Evolutionary conservation across 1,140 invertebrate genomes (phyloP).

Genomic region (Physella acuta): DNA sequence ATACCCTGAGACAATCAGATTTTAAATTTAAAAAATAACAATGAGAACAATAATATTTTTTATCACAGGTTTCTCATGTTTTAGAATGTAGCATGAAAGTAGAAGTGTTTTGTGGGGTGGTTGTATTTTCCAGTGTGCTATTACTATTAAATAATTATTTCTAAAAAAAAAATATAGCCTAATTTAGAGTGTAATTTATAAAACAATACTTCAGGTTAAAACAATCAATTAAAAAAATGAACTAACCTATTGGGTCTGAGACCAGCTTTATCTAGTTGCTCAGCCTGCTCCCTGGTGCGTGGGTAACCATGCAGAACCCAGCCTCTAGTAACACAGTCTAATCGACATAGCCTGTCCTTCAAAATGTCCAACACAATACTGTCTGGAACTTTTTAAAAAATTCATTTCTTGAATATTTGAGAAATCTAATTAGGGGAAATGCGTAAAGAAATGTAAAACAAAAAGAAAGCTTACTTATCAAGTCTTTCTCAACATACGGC

Average conservation of each 20-base stretch:
- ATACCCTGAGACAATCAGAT: conserved; percentile 47
- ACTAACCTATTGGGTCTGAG: conserved; percentile 57
- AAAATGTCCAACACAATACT: conserved; percentile 55
- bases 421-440: background rate
- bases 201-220: too few relatives aligned
- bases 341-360: conserved; percentile 50
- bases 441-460: background rate
- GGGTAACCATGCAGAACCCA: conserved; percentile 61
- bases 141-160: too few relatives aligned
- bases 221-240: background rate
- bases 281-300: conserved; percentile 54
- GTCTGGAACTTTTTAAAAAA: conserved; percentile 55
- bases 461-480: conserved; percentile 39
- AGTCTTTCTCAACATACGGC: conserved; percentile 51
- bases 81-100: too few relatives aligned
- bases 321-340: conserved; percentile 59
- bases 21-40: background rate
- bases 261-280: conserved; percentile 50
- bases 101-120: too few relatives aligned
- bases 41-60: background rate
- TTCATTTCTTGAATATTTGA: background rate
- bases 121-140: too few relatives aligned
- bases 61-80: too few relatives aligned
- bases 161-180: too few relatives aligned
- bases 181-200: too few relatives aligned